Evolutionary conservation across 2,888 invertebrate genomes (phyloP).

Genomic region (Dicroscelio sp.): DNA sequence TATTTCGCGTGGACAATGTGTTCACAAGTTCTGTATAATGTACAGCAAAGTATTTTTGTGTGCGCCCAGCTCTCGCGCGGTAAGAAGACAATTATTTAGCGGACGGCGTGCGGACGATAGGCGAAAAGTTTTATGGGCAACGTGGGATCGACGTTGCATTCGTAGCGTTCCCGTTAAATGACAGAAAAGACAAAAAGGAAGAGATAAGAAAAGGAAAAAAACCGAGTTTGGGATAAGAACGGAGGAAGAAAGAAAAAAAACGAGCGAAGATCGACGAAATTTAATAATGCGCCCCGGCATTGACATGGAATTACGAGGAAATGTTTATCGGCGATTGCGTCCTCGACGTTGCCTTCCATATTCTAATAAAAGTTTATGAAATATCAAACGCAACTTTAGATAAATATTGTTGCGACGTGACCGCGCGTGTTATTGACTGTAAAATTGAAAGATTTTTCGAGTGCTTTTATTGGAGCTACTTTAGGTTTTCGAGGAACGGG

Average conservation of each 20-base stretch:
- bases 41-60: slow-evolving; percentile 52
- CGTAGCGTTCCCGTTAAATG: slow-evolving; percentile 59
- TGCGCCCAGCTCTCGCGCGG: slow-evolving; percentile 17
- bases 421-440: slow-evolving; percentile 74
- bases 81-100: slow-evolving; percentile 71
- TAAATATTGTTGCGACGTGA: slow-evolving; percentile 72
- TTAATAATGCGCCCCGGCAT: slow-evolving; percentile 64
- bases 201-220: no score
- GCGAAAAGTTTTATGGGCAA: slow-evolving; percentile 72
- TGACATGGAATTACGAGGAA: slow-evolving; percentile 54
- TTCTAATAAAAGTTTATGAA: slow-evolving; percentile 78
- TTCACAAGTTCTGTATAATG: slow-evolving; percentile 61
- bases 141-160: slow-evolving; percentile 73
- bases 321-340: slow-evolving; percentile 66
- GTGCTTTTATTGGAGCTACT: slow-evolving; percentile 62
- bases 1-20: slow-evolving; percentile 57
- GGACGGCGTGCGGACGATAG: slow-evolving; percentile 58
- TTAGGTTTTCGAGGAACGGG: slow-evolving; percentile 13
- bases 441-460: slow-evolving; percentile 77
- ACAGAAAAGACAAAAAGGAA: slow-evolving; percentile 24
- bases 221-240: not conserved
- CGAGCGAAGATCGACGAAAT: slow-evolving; percentile 53
- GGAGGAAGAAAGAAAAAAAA: not conserved
- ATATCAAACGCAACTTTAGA: slow-evolving; percentile 75
- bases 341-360: slow-evolving; percentile 47